These are phyloP conservation scores for Poeciliopsis turrubarensis DNA, from an alignment of 2,113 vertebrate species.

Conservation along the genomic window DNA sequence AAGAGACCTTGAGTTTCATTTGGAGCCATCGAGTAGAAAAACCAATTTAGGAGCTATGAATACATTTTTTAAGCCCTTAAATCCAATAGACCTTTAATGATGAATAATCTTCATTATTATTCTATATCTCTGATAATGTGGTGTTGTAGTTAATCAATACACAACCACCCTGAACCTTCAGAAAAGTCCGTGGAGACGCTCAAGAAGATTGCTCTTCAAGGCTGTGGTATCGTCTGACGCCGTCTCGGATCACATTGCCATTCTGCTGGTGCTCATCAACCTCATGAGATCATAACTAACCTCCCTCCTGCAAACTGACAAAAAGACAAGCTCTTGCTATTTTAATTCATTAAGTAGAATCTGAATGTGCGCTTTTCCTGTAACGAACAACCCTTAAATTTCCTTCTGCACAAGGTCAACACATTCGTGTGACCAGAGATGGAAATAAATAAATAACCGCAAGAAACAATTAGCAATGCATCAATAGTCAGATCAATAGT, in stretches of 20 bases:
- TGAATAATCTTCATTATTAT: constrained; percentile 76
- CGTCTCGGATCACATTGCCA: constrained; percentile 49
- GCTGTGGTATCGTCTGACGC: constrained; percentile 50
- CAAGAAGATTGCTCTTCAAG: constrained; percentile 64
- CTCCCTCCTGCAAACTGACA: constrained; percentile 24
- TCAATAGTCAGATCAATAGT: constrained; percentile 82
- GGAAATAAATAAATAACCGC: constrained; percentile 79
- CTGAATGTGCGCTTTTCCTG: constrained; percentile 59
- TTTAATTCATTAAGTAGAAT: constrained; percentile 61
- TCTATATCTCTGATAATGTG: constrained; percentile 65
- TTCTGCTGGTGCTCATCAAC: constrained; percentile 48
- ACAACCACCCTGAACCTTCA: constrained; percentile 54
- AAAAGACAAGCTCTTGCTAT: constrained; percentile 45
- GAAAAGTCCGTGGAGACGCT: constrained; percentile 56
- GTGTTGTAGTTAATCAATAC: constrained; percentile 66
- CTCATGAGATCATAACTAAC: constrained; percentile 46
- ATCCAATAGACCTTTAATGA: constrained; percentile 75
- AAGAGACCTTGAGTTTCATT: constrained; percentile 68
- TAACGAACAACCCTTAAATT: constrained; percentile 32
- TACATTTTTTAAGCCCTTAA: constrained; percentile 73
- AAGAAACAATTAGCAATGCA: constrained; percentile 83
- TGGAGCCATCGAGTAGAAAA: constrained; percentile 47
- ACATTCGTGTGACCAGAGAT: constrained; percentile 58
- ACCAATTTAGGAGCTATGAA: constrained; percentile 64
- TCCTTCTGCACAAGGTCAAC: constrained; percentile 77